Percentiles rank a stretch among this genome's conserved stretches.
Conservation (phyloP, 2,888 invertebrate genomes). For the Stenchaetothrips biformis region DNA sequence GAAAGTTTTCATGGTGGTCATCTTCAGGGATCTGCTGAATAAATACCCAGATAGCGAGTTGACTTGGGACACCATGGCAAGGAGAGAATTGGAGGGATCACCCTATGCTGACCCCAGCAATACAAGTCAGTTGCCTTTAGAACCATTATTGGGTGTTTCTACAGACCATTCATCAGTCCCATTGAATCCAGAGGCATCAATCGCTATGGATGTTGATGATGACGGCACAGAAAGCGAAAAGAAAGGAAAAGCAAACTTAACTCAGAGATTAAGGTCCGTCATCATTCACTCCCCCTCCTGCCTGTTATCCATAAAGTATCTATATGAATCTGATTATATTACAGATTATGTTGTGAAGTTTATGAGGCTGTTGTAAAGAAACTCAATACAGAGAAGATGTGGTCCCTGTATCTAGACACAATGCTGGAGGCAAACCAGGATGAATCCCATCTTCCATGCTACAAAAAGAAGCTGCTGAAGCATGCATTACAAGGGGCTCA, state of each 20-base stretch:
- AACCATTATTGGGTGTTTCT: background rate
- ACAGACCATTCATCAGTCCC: slow-evolving; percentile 25
- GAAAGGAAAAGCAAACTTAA: slow-evolving; percentile 31
- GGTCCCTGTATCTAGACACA: slow-evolving; percentile 54
- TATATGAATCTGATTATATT: background rate
- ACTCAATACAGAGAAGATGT: slow-evolving; percentile 52
- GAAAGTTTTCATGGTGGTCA: background rate
- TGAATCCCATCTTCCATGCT: slow-evolving; percentile 46
- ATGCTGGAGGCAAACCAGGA: slow-evolving; percentile 53
- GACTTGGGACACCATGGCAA: slow-evolving; percentile 58
- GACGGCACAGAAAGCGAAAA: slow-evolving; percentile 27
- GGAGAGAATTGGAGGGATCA: slow-evolving; percentile 52
- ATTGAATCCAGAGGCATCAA: background rate
- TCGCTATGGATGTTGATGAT: slow-evolving; percentile 39
- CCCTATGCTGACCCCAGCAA: slow-evolving; percentile 38
- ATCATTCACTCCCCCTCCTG: background rate
- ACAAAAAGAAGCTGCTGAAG: slow-evolving; percentile 50
- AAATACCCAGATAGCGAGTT: slow-evolving; percentile 51
- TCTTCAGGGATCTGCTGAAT: slow-evolving; percentile 48
- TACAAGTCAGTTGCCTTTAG: slow-evolving; percentile 30
- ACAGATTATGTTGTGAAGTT: slow-evolving; percentile 15
- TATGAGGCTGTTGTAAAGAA: slow-evolving; percentile 48
- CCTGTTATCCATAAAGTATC: background rate
- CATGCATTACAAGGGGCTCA: slow-evolving; percentile 51
- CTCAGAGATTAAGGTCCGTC: slow-evolving; percentile 37